phyloP scores from a whole-genome alignment of 2,797 vertebrate species.

The Trachops cirrhosus region DNA sequence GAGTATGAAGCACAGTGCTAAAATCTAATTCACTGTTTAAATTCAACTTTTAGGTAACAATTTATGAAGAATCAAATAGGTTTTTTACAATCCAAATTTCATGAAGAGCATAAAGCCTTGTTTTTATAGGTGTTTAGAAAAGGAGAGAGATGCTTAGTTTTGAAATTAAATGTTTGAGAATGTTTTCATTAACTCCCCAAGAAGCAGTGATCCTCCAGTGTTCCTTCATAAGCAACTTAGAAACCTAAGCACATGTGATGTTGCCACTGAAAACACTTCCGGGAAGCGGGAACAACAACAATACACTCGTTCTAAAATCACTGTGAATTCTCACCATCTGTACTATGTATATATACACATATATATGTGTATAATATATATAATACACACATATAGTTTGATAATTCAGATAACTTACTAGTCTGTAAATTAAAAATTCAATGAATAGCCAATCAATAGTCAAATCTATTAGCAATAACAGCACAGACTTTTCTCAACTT shows the following conservation, averaged over 20 bases:
- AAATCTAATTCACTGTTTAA: constrained; percentile 53
- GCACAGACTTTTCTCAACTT: neutral
- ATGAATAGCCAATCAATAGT: neutral
- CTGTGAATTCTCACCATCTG: neutral
- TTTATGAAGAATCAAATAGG: neutral
- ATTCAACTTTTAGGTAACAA: constrained; percentile 37
- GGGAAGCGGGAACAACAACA: neutral
- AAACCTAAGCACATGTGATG: neutral
- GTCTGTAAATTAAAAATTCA: neutral
- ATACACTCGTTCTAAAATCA: neutral
- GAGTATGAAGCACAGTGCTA: constrained; percentile 29
- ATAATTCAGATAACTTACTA: neutral
- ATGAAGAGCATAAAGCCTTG: neutral
- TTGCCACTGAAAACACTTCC: neutral
- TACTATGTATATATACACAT: neutral
- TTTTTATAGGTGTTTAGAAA: neutral
- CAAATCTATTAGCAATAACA: neutral
- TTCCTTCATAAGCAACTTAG: neutral
- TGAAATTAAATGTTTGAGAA: neutral
- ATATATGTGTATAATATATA: too few species aligned
- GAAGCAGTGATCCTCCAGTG: neutral
- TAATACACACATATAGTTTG: neutral
- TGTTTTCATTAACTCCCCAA: neutral
- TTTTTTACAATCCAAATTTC: constrained; percentile 18
- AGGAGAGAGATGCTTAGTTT: neutral